A percentile compares a stretch with the other conserved stretches of the same genome.
Evolutionary conservation across 1,140 invertebrate species (phyloP).

Genomic region (Gyrodactylus bullatarudis): DNA sequence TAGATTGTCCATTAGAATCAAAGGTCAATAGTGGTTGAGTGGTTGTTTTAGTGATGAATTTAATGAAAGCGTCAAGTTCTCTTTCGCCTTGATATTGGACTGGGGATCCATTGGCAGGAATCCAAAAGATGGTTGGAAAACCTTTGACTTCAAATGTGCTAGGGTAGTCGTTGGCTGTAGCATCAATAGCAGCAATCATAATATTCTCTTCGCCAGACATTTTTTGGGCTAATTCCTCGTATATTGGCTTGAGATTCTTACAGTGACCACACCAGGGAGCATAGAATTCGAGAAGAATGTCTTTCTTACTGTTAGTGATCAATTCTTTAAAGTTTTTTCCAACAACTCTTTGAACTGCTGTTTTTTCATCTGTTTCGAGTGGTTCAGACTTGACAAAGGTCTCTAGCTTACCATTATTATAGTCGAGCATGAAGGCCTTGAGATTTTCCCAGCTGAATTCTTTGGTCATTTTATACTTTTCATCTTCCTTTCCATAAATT

Average conservation of each 20-base stretch:
- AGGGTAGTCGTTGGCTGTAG: conserved; percentile 87
- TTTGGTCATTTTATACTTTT: conserved; percentile 56
- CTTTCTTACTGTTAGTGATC: conserved; percentile 54
- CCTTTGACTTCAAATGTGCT: conserved; percentile 52
- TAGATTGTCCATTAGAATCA: conserved; percentile 50
- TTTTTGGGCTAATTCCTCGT: conserved; percentile 65
- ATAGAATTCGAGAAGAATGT: conserved; percentile 83
- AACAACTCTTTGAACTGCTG: conserved; percentile 53
- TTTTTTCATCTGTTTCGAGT: conserved; percentile 47
- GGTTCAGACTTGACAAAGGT: conserved; percentile 78
- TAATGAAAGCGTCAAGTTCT: conserved; percentile 66
- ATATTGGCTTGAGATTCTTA: conserved; percentile 58
- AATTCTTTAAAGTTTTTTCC: conserved; percentile 84
- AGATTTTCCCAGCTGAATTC: conserved; percentile 50
- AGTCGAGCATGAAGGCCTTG: conserved; percentile 48
- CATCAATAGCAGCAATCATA: conserved; percentile 80
- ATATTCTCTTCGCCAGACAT: conserved; percentile 46
- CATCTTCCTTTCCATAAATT: conserved; percentile 39
- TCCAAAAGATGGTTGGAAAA: conserved; percentile 88
- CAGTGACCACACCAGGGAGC: conserved; percentile 97
- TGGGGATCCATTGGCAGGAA: conserved; percentile 44
- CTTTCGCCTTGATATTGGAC: conserved; percentile 64
- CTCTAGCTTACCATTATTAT: conserved; percentile 44
- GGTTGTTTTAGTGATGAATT: conserved; percentile 68
- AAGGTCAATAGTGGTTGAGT: conserved; percentile 52